Base-by-base conservation (phyloP, 1,140 invertebrate species). In the Eulimnadia texana region DNA sequence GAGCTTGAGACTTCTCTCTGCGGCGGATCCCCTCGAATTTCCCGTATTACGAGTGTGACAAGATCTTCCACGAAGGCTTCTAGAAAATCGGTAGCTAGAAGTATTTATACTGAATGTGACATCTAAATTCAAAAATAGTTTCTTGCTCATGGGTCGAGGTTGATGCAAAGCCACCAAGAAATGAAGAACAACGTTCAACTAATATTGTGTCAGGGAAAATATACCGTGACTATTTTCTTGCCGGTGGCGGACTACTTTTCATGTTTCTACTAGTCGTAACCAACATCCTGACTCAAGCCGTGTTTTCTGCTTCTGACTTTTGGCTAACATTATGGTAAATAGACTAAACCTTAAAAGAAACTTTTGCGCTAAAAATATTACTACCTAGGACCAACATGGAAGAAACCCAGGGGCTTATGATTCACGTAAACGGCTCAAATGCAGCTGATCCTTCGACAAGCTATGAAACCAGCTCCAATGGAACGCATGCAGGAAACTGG, bases 271-370 rank as follows among this genome's bases (percentile, higher is more conserved):
- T 80, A 1, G 75, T 89, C 22, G 50, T 82, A 0, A 51, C 82
- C 0, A 77, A 85, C 66, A 19, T 88, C 0, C 16, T 86, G 1
- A 80, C 85, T 0, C 86, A 90, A 74, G 71, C 78, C 0, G 70
- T 78, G 0, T 85, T 82, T 29, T 85, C 82, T 62, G 79, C 80
- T 1, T 79, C 79, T 3, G 88, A 93, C 69, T 92, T 82, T 68
- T 92, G 88, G 80, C 74, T 90, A 0, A 83, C 84, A 63, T 83
- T 79, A 61, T 92, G 88, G 90, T 72, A 60, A n/a, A n/a, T n/a
- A n/a, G n/a, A n/a, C 50, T 13, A 47, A n/a, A 55, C n/a, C 27
- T 28, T 60, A 52, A 22, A n/a, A 50, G 20, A 3, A 13, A 2
- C 22, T 3, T 9, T 6, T 58, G 10, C 24, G 1, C n/a, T n/a